These are phyloP conservation scores for Lepidocyrtoides sp. DNA, from an alignment of 2,888 invertebrate genomes.

Conservation along the genomic window DNA sequence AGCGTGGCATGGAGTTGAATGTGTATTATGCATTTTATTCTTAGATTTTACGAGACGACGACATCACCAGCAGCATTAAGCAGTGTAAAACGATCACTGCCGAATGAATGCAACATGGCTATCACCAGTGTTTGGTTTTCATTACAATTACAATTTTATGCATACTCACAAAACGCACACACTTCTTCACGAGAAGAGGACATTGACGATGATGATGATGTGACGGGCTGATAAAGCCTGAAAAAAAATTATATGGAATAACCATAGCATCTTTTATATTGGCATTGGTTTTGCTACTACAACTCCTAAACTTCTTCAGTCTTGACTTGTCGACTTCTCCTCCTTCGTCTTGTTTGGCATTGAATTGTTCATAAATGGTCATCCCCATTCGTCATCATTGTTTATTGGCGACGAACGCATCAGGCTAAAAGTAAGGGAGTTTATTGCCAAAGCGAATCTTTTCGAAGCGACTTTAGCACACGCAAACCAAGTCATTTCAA, in stretches of 20 bases:
- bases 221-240: neutral
- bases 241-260: neutral
- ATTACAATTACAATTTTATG: neutral
- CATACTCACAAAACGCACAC: neutral
- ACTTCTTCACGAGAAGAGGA: too few relatives aligned
- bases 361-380: conserved; percentile 57
- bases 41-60: neutral
- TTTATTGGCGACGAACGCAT: neutral
- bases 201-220: neutral
- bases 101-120: too few relatives aligned
- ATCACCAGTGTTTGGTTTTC: too few relatives aligned
- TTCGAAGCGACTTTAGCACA: too few relatives aligned
- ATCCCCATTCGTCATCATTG: conserved; percentile 61
- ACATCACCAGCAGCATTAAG: too few relatives aligned
- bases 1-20: too few relatives aligned
- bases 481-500: too few relatives aligned
- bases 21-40: too few relatives aligned
- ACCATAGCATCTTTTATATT: neutral
- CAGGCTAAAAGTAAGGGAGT: neutral
- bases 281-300: neutral
- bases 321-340: too few relatives aligned
- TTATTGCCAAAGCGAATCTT: too few relatives aligned
- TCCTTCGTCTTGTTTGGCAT: conserved; percentile 50
- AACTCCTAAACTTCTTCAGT: neutral
- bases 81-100: neutral